These are phyloP conservation scores for Caenorhabditis sp. DNA, from an alignment of 2,888 invertebrate species.

Conservation along the genomic window DNA sequence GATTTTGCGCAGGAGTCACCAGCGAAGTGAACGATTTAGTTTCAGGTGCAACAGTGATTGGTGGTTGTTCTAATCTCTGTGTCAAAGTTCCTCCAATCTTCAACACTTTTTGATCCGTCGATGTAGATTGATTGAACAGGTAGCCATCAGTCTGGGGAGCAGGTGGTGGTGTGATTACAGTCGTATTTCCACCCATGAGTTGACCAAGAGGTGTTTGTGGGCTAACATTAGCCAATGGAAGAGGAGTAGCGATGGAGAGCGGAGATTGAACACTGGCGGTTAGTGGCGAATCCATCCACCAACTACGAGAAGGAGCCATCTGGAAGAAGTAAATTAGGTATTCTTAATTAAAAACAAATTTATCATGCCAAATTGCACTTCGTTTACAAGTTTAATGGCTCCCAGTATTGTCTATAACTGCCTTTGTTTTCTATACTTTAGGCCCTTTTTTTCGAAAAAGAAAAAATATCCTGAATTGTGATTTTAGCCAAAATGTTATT, in stretches of 20 bases:
- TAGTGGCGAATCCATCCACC: conserved; percentile 38
- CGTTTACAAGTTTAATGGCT: no score
- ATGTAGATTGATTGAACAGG: no score
- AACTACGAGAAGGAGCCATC: conserved; percentile 34
- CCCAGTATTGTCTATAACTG: no score
- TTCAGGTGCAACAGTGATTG: not conserved
- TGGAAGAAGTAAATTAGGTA: not conserved
- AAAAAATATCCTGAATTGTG: no score
- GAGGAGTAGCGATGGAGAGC: conserved; percentile 30
- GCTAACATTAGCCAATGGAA: conserved; percentile 14
- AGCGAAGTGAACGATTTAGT: not conserved
- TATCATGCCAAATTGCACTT: no score
- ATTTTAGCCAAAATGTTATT: no score
- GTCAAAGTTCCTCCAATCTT: not conserved
- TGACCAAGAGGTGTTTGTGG: conserved; percentile 24
- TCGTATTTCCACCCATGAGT: conserved; percentile 1
- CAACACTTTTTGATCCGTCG: not conserved
- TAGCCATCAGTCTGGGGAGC: not conserved
- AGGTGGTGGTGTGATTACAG: conserved; percentile 1
- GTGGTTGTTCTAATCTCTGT: not conserved
- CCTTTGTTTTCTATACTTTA: no score
- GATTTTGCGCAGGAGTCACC: not conserved
- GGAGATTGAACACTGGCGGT: conserved; percentile 35
- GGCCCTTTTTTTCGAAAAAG: no score
- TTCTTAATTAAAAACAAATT: no score